phyloP scores from a whole-genome alignment of 2,888 invertebrate genomes.

The Xylota segnis region DNA sequence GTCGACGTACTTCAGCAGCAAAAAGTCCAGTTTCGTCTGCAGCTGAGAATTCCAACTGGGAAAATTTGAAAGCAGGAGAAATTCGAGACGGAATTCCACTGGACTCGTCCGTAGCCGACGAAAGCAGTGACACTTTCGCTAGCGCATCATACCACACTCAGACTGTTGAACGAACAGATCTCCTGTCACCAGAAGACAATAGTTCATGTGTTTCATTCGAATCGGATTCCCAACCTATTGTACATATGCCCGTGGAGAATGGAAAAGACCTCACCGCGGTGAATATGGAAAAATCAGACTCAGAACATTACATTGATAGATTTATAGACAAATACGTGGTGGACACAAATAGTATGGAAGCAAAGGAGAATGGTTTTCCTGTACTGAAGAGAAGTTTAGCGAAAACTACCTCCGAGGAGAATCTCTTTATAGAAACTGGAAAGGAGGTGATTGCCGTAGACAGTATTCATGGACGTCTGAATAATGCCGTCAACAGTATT shows the following conservation, averaged over 20 bases:
- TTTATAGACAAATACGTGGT: slow-evolving; percentile 83
- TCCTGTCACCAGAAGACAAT: slow-evolving; percentile 83
- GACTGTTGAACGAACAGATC: slow-evolving; percentile 83
- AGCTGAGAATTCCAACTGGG: slow-evolving; percentile 80
- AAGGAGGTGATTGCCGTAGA: slow-evolving; percentile 82
- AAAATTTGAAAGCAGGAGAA: slow-evolving; percentile 79
- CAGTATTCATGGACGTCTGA: slow-evolving; percentile 85
- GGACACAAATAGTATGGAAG: slow-evolving; percentile 81
- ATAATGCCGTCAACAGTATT: slow-evolving; percentile 87
- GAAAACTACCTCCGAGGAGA: slow-evolving; percentile 82
- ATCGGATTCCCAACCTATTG: slow-evolving; percentile 84
- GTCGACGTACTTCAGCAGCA: slow-evolving; percentile 81
- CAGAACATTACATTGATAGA: slow-evolving; percentile 82
- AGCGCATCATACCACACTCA: slow-evolving; percentile 84
- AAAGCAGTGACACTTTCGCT: slow-evolving; percentile 84
- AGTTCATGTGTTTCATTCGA: slow-evolving; percentile 84
- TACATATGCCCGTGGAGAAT: slow-evolving; percentile 80
- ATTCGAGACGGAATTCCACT: slow-evolving; percentile 58
- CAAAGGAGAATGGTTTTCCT: slow-evolving; percentile 70
- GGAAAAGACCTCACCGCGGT: slow-evolving; percentile 78
- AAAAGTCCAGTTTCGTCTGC: slow-evolving; percentile 81
- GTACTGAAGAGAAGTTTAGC: slow-evolving; percentile 58
- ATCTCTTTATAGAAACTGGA: slow-evolving; percentile 82
- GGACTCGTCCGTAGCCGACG: slow-evolving; percentile 73
- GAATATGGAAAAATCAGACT: slow-evolving; percentile 79